A percentile compares a stretch with the other conserved stretches of the same genome.
Evolutionary conservation across 2,797 vertebrate species (phyloP).

Genomic region (Oreortyx pictus): DNA sequence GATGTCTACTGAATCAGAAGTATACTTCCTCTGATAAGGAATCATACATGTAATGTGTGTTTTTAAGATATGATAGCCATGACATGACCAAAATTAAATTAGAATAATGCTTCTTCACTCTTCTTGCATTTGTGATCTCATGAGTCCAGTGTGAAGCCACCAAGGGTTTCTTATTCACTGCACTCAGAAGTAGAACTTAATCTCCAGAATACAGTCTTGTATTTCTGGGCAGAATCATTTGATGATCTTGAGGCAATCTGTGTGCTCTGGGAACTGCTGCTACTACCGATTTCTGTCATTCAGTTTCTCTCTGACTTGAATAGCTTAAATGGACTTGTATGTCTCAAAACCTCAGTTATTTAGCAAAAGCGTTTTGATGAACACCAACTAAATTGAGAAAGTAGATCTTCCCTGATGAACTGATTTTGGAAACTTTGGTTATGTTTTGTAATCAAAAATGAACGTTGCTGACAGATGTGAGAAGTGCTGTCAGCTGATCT

Average conservation of each 20-base stretch:
- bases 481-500: conserved; percentile 63
- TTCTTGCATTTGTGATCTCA: not conserved
- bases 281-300: not conserved
- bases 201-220: not conserved
- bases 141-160: not conserved
- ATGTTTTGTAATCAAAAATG: conserved; percentile 66
- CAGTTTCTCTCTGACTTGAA: not conserved
- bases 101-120: not conserved
- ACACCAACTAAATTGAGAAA: conserved; percentile 12
- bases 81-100: not conserved
- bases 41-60: accelerated
- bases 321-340: not conserved
- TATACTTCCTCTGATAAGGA: not conserved
- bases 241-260: conserved; percentile 7
- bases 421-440: conserved; percentile 55
- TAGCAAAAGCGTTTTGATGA: conserved; percentile 52
- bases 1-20: not conserved
- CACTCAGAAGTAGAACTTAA: not conserved
- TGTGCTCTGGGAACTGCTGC: not conserved
- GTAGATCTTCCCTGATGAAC: conserved; percentile 47
- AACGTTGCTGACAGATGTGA: conserved; percentile 43
- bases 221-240: not conserved
- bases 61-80: not conserved
- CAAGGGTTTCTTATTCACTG: not conserved
- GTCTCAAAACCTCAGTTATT: conserved; percentile 30